Evolutionary conservation across 1,140 invertebrate genomes (phyloP).

Genomic region (Heliconius nattereri): DNA sequence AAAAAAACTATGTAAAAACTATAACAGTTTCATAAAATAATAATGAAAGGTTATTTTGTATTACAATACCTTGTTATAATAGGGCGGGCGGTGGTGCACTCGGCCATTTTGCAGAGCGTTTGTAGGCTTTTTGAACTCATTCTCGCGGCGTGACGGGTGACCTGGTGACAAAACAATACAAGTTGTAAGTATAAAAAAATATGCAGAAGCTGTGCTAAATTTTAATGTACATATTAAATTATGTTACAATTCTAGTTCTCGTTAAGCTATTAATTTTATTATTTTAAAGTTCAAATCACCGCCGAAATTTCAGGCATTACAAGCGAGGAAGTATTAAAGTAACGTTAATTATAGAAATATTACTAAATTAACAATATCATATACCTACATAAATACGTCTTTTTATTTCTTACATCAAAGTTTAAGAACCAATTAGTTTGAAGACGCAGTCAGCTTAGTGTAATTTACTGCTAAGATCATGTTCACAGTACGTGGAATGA

Average conservation of each 20-base stretch:
- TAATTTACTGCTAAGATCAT: conserved; percentile 15
- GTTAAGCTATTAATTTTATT: no score
- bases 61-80: conserved; percentile 69
- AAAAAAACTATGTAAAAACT: neutral
- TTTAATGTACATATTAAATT: neutral
- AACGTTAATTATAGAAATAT: no score
- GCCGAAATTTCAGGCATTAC: no score
- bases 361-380: no score
- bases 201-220: neutral
- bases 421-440: conserved; percentile 7
- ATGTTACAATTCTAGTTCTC: neutral
- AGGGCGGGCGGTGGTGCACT: conserved; percentile 66
- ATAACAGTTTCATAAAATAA: neutral
- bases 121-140: conserved; percentile 84
- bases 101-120: conserved; percentile 78
- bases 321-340: no score
- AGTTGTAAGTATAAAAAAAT: neutral
- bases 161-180: conserved; percentile 56
- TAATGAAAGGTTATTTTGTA: neutral
- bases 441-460: conserved; percentile 1
- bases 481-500: conserved; percentile 7
- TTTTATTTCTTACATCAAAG: neutral
- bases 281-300: no score
- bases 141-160: conserved; percentile 75
- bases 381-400: neutral